Conservation (phyloP, 2,113 vertebrate species). For the Macaca fascicularis region DNA sequence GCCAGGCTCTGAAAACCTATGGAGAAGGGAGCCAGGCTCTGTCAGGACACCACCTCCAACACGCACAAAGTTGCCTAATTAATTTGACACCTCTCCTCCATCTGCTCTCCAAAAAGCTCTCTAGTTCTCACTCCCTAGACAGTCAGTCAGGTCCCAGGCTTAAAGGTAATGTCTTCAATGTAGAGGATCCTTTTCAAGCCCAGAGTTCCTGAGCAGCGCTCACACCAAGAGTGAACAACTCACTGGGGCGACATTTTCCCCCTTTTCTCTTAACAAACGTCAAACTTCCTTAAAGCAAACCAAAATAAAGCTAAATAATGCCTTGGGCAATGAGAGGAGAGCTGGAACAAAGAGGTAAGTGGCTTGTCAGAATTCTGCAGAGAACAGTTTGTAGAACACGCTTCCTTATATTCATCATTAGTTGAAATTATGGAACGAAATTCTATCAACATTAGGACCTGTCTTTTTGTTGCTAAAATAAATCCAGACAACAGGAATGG, state of each 20-base stretch:
- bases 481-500: slow-evolving; percentile 29
- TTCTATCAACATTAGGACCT: background rate
- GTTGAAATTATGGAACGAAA: slow-evolving; percentile 44
- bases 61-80: background rate
- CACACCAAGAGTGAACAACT: background rate
- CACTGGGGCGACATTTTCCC: background rate
- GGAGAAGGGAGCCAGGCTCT: background rate
- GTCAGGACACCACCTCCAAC: background rate
- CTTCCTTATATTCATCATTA: slow-evolving; percentile 5
- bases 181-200: background rate
- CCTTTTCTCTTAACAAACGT: background rate
- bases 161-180: background rate
- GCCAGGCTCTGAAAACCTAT: background rate
- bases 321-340: background rate
- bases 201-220: slow-evolving; percentile 6
- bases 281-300: slow-evolving; percentile 39
- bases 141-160: background rate
- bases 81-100: background rate
- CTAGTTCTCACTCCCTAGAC: background rate
- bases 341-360: slow-evolving; percentile 6
- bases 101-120: background rate
- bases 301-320: background rate
- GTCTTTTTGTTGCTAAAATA: slow-evolving; percentile 53
- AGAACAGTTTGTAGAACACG: background rate
- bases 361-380: slow-evolving; percentile 19